phyloP scores from a whole-genome alignment of 2,888 invertebrate genomes.

The Drosophila mimica region DNA sequence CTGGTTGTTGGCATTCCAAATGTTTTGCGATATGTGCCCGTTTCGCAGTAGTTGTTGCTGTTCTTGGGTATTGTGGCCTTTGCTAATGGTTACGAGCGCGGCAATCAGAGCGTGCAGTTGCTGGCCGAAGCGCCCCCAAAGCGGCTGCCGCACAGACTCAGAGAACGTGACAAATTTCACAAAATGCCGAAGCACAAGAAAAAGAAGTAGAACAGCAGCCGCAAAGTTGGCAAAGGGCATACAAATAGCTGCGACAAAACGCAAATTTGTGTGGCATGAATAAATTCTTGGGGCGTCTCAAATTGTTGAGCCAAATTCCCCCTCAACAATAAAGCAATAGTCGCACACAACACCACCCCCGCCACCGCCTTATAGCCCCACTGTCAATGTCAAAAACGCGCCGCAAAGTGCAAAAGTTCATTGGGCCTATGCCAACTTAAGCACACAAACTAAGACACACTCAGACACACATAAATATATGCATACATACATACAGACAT shows the following conservation, averaged over 20 bases:
- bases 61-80: conserved; percentile 49
- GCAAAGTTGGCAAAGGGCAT: conserved; percentile 48
- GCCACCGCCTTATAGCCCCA: conserved; percentile 10
- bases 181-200: conserved; percentile 45
- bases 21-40: conserved; percentile 30
- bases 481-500: not conserved
- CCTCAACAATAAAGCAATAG: conserved; percentile 10
- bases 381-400: conserved; percentile 62
- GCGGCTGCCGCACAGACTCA: conserved; percentile 22
- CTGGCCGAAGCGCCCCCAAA: conserved; percentile 35
- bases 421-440: conserved; percentile 47
- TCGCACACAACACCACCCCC: not conserved
- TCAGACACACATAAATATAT: not conserved
- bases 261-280: conserved; percentile 60
- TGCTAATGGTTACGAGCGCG: conserved; percentile 46
- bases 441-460: not conserved
- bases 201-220: conserved; percentile 19
- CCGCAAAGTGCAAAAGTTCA: conserved; percentile 60
- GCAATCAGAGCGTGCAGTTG: conserved; percentile 61
- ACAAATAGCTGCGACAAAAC: conserved; percentile 64
- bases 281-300: conserved; percentile 46
- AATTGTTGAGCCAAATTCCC: conserved; percentile 43
- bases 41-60: conserved; percentile 10
- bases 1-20: conserved; percentile 51
- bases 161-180: conserved; percentile 78